Evolutionary conservation across 2,888 invertebrate species (phyloP), one percentile per base, ranked within the genome.

Genomic region (Melanargia galathea): DNA sequence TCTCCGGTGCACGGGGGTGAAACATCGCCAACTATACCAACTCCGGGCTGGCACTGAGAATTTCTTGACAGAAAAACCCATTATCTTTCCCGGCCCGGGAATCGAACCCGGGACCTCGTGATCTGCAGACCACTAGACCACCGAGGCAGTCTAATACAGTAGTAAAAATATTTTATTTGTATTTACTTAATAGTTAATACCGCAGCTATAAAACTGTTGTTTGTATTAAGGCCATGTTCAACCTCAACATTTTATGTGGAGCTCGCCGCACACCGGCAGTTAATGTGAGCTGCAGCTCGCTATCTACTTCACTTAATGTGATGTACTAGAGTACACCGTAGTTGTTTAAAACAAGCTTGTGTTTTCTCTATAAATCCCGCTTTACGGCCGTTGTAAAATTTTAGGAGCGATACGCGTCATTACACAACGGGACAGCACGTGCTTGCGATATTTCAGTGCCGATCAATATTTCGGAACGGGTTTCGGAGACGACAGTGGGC

Each of bases 271-370:
- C 18, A 16, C 35, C 13, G 13, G 52, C 35, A 63, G 54, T 49
- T 63, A 49, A 48, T 35, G 49, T 18, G 60, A 60, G 52, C 52
- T 56, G 46, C 38, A 57, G 56, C 52, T 60, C 55, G 48, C 60
- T 66, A 52, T 63, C 46, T 66, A 66, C 60, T 66, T 60, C 46
- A 35, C n/a, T 63, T 60, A 55, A 61, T 63, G 52, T 57, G 63
- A 63, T 61, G 60, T 57, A 58, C 46, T 57, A 45, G 13, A 60
- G 13, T 54, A 60, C 24, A 30, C 35, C 18, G 18, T 40, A 55
- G 24, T 55, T 43, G 43, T 38, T 43, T 55, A 18, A 52, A 55
- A 55, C 43, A 55, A 16, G 55, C 55, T 55, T 55, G 24, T 18
- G 43, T 43, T 55, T 26, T 43, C 43, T 4, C 26, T 40, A 35